Evolutionary conservation across 1,140 invertebrate species (phyloP), one percentile per base, ranked within the genome.

Genomic region (Drosophila subobscura): DNA sequence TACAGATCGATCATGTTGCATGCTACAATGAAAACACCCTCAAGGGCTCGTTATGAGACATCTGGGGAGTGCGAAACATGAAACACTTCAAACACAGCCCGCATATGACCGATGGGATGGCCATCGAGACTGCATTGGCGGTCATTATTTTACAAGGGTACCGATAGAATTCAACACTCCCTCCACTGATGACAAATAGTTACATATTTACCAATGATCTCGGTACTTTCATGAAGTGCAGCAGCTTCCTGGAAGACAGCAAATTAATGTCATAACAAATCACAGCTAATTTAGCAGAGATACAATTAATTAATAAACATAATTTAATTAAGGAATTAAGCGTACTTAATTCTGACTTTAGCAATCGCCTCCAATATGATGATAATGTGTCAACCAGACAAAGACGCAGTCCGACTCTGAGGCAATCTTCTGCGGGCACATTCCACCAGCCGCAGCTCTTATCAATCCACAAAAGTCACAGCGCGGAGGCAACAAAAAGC

Each of bases 1-100:
- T 25, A 63, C 64, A 67, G 81, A 85, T 86, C 80, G 77, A 85
- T 85, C 81, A 84, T 84, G 72, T 84, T 84, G 80, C 80, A 86
- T 85, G 80, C 68, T 41, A 57, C 78, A 60, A 42, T 55, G 51
- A 64, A 80, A 50, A 68, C 64, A 79, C 80, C 79, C 79, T 54
- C 55, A 56, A 72, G 50, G 45, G 33, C 68, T 66, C 66, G 71
- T 85, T 70, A 79, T 73, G 64, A 60, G 59, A 63, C 54, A 56
- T 67, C 40, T 37, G 33, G 46, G n/a, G 49, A 64, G 63, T 40
- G 49, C 27, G 66, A 72, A 76, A 76, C 44, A 50, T 57, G 59
- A 79, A 76, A 67, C 76, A 79, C 59, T 77, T 81, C 45, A 74
- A 72, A 76, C 27, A 68, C 41, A 29, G 49, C 81, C 81, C 80